phyloP scores from a whole-genome alignment of 2,888 invertebrate genomes.

The Acanthosoma haemorrhoidale region DNA sequence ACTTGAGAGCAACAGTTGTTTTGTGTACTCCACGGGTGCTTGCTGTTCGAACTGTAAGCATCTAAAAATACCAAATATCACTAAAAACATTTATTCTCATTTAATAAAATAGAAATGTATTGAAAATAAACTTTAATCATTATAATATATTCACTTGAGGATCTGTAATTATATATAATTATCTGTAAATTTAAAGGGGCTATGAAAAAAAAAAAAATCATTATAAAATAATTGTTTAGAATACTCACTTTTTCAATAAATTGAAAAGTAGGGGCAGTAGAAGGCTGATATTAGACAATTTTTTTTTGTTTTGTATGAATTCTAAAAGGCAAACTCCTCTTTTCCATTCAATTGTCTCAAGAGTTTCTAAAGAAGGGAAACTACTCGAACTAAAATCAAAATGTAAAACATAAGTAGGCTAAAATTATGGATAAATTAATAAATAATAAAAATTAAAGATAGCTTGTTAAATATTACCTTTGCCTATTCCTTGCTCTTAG shows the following conservation, averaged over 20 bases:
- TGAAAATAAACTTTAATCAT: too few relatives aligned
- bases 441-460: not conserved
- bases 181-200: too few relatives aligned
- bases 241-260: conserved; percentile 58
- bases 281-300: conserved; percentile 59
- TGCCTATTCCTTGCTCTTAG: conserved; percentile 16
- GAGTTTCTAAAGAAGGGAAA: conserved; percentile 48
- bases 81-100: not conserved
- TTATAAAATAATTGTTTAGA: not conserved
- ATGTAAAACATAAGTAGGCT: not conserved
- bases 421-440: not conserved
- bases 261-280: conserved; percentile 73
- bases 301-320: conserved; percentile 78
- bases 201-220: not conserved
- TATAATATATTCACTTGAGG: too few relatives aligned
- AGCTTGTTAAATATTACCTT: not conserved
- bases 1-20: conserved; percentile 75
- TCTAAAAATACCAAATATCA: conserved; percentile 41
- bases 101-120: not conserved
- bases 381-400: conserved; percentile 31
- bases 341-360: conserved; percentile 67
- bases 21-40: conserved; percentile 76
- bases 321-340: conserved; percentile 74
- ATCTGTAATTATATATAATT: too few relatives aligned
- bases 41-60: conserved; percentile 78